Conservation (phyloP, 2,113 vertebrate genomes). For the Takifugu bimaculatus region DNA sequence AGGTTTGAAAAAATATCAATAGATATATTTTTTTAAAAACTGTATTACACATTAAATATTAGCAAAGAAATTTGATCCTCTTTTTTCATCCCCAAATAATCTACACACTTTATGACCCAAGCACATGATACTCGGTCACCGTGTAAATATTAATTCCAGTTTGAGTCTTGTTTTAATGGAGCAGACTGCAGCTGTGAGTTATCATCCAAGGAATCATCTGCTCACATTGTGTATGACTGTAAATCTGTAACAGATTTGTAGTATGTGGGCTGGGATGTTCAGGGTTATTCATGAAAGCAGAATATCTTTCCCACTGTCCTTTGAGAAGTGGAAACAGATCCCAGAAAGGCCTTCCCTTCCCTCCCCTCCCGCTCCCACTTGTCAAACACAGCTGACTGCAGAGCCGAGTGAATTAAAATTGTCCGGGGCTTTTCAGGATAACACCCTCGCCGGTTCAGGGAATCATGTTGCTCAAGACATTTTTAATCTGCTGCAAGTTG, state of each 20-base stretch:
- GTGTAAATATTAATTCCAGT: neutral
- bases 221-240: neutral
- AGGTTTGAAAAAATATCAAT: neutral
- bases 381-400: conserved; percentile 57
- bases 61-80: too few species aligned
- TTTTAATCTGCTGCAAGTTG: conserved; percentile 33
- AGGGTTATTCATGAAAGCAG: neutral
- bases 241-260: neutral
- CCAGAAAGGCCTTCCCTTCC: conserved; percentile 29
- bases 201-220: neutral
- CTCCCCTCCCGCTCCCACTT: conserved; percentile 17
- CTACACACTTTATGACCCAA: too few species aligned
- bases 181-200: neutral
- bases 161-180: neutral
- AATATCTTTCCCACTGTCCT: conserved; percentile 14
- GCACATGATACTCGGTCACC: too few species aligned
- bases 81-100: too few species aligned
- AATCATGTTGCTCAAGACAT: conserved; percentile 46
- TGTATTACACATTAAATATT: too few species aligned
- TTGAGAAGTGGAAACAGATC: conserved; percentile 2
- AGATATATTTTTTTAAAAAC: neutral
- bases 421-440: neutral
- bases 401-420: conserved; percentile 11
- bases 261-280: neutral
- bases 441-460: conserved; percentile 10